Conservation (phyloP, 2,888 invertebrate genomes). For the Amblyteles armatorius region DNA sequence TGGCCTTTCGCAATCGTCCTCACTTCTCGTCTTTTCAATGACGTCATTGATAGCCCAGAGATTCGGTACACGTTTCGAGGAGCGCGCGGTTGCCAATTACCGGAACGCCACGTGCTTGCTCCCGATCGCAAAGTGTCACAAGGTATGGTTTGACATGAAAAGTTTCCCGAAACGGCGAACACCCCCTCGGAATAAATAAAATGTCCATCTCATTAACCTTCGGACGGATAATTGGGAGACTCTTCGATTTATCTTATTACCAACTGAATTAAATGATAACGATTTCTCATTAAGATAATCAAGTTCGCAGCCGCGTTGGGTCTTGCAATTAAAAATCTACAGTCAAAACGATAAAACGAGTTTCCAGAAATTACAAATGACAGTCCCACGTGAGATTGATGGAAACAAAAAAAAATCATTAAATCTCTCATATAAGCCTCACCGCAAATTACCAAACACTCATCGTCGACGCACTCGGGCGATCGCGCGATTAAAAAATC, state of each 20-base stretch:
- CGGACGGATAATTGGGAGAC: background rate
- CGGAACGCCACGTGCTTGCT: slow-evolving; percentile 45
- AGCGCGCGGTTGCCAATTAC: background rate
- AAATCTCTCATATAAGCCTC: background rate
- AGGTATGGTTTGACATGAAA: background rate
- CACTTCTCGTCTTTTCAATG: background rate
- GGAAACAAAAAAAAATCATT: background rate
- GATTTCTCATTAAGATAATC: background rate
- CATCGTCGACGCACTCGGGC: slow-evolving; percentile 13
- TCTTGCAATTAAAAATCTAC: background rate
- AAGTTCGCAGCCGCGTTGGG: background rate
- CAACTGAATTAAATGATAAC: slow-evolving; percentile 9
- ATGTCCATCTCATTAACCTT: slow-evolving; percentile 43
- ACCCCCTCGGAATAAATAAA: background rate
- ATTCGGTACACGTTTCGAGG: slow-evolving; percentile 7
- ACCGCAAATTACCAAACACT: slow-evolving; percentile 21
- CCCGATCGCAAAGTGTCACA: slow-evolving; percentile 44
- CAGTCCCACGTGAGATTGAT: background rate
- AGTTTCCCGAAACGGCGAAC: slow-evolving; percentile 35
- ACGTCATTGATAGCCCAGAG: background rate
- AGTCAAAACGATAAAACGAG: background rate
- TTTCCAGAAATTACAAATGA: background rate
- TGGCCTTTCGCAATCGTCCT: background rate
- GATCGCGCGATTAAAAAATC: slow-evolving; percentile 11
- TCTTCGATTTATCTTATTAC: background rate